phyloP scores from a whole-genome alignment of 2,113 vertebrate species.

The Solea solea region DNA sequence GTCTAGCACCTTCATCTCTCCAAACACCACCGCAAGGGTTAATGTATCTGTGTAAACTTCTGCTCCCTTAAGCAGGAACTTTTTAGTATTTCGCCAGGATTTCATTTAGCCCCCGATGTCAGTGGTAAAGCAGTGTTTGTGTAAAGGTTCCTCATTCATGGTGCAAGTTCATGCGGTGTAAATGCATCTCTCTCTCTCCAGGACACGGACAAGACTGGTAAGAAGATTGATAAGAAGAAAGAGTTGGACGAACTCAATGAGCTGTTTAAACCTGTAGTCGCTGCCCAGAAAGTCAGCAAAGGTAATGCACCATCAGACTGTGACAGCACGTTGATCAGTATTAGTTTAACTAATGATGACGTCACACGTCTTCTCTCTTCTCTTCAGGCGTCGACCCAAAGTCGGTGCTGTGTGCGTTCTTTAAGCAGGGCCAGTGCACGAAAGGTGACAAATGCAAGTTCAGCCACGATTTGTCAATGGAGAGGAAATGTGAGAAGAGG shows the following conservation, averaged over 20 bases:
- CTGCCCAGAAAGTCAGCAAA: conserved; percentile 97
- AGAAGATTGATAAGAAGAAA: conserved; percentile 96
- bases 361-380: neutral
- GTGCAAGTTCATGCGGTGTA: no score
- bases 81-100: no score
- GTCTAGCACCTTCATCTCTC: no score
- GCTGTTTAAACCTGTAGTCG: conserved; percentile 96
- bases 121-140: no score
- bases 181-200: no score
- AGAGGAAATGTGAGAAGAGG: conserved; percentile 96
- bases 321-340: neutral
- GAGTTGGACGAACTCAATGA: conserved; percentile 95
- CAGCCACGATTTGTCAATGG: conserved; percentile 95
- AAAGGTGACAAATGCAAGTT: conserved; percentile 99
- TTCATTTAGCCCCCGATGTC: no score
- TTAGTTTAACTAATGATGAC: neutral
- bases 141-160: no score
- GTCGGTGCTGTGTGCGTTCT: conserved; percentile 98
- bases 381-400: conserved; percentile 94
- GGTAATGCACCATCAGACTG: conserved; percentile 76
- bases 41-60: no score
- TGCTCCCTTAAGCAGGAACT: no score
- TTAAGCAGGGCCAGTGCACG: conserved; percentile 98
- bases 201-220: conserved; percentile 85
- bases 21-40: no score